Evolutionary conservation across 2,113 vertebrate species (phyloP), one percentile per base, ranked within the genome.

Genomic region (Phalacrocorax pelagicus): DNA sequence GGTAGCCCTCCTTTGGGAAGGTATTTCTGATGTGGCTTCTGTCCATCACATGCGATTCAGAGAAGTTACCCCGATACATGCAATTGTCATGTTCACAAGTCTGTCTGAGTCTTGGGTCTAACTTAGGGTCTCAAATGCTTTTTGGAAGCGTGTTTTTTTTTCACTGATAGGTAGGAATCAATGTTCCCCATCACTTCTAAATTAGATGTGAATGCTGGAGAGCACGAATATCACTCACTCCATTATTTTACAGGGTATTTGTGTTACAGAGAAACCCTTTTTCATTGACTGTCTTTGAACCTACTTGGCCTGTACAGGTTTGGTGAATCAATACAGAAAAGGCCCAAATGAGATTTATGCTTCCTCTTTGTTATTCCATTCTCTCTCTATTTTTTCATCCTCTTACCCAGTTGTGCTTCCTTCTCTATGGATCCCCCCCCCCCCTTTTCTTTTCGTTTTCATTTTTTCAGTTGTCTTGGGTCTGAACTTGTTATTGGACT

Each of bases 31-130:
- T 72, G 26, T 70, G 40, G 7, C 13, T 92, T 70, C 30, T 92
- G 38, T 62, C 61, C 13, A 3, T 57, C 9, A 5, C 24, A 46
- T 20, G 26, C 27, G 1, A 34, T 44, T 38, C 36, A 55, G 51
- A 91, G 63, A 8, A 11, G 20, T 89, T 57, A 44, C 47, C 26
- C 11, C 0, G 0, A 6, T 59, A 15, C 0, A 0, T 77, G 51
- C 36, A 78, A 0, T 24, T 66, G 32, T 79, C 0, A 0, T 82
- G 40, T 61, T 94, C 40, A 34, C 23, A 44, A 18, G 15, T 75
- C 57, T 71, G 10, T 49, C 26, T 61, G 59, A 44, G 32, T 27
- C 74, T 67, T 44, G 18, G 38, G 24, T 79, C 49, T 58, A 34
- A 62, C 34, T 34, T 52, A 38, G 49, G 54, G 6, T 80, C 66